Evolutionary conservation across 2,797 vertebrate species (phyloP), one percentile per base, ranked within the genome.

Genomic region (Sebastes itinus): DNA sequence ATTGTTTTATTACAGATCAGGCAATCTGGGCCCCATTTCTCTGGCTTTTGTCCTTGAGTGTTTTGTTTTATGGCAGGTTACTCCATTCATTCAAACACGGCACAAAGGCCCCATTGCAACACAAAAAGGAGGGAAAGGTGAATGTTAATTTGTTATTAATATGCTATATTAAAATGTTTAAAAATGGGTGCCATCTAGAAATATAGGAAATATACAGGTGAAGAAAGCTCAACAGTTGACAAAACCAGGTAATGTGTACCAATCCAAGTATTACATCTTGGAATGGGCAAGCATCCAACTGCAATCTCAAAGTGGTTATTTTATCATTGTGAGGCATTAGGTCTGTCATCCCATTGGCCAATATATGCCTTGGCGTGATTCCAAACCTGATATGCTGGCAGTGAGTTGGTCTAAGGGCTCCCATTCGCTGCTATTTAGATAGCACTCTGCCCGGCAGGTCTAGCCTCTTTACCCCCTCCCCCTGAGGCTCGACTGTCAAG

Each of bases 1-100:
- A 91, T 89, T 91, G 92, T 90, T 94, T 94, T 89, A 94, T 93
- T 92, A 88, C 78, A 90, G 85, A 89, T 92, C 86, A 88, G 76
- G 70, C 89, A 89, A 89, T 92, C 89, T 88, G 86, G 78, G 78
- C 60, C 64, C 72, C 56, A 75, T 83, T 88, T 86, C 54, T 78
- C 77, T 83, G 79, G 42, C 78, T 88, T 82, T 67, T 62, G 67
- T 85, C 62, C 75, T 84, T 88, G 78, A 78, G 58, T 78, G 68
- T 78, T 83, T 85, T 84, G 46, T 88, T 88, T 82, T 76, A 82
- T 76, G 42, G 60, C 55, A 78, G 82, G 46, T 83, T 81, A 56
- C 86, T 87, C 74, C 58, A 84, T 88, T 90, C 52, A 72, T 81
- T 72, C 62, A 78, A 38, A 81, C 67, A 63, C 3, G n/a, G 66